Evolutionary conservation across 2,888 invertebrate genomes (phyloP), one percentile per base, ranked within the genome.

Genomic region (Dromius quadrimaculatus): DNA sequence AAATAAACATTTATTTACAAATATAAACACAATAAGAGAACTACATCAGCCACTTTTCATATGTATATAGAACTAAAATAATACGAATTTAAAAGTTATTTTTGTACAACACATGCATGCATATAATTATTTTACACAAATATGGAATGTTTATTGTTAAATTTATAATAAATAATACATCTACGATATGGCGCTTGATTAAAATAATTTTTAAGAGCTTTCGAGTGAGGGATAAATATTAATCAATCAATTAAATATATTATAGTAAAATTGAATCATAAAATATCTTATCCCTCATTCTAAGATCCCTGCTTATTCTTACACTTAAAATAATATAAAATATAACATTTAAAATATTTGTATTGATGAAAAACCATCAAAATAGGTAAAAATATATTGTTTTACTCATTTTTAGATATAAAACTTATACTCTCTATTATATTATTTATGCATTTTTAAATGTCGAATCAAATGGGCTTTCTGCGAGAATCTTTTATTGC

Each of bases 401-500:
- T 3, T n/a, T 41, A 41, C 11, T 8, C 41, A 41, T n/a, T 41
- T 41, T 8, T 4, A 8, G n/a, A 4, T 41, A 8, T 41, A 41
- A 4, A 41, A 41, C 3, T 13, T 41, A 41, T 15, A 17, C 45
- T 11, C 17, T 15, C 17, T 15, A 11, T 3, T 11, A 15, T 17
- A 45, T 47, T 59, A 62, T 71, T 78, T 78, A 77, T 83, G 83
- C 61, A 80, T 80, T 74, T 81, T 82, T 36, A 80, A 75, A 77
- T 83, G 83, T 38, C 83, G 74, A 13, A 81, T 76, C 28, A 83
- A 75, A 76, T 83, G 83, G 4, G 83, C 82, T 71, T 82, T 82
- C 71, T 83, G 83, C 15, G 83, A 80, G 76, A 83, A 83, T 73
- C 81, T 76, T 72, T 83, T 83, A 69, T 82, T 78, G 71, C 83